These are phyloP conservation scores for Pomatorhinus ruficollis DNA, from an alignment of 2,113 vertebrate species.

Conservation along the genomic window DNA sequence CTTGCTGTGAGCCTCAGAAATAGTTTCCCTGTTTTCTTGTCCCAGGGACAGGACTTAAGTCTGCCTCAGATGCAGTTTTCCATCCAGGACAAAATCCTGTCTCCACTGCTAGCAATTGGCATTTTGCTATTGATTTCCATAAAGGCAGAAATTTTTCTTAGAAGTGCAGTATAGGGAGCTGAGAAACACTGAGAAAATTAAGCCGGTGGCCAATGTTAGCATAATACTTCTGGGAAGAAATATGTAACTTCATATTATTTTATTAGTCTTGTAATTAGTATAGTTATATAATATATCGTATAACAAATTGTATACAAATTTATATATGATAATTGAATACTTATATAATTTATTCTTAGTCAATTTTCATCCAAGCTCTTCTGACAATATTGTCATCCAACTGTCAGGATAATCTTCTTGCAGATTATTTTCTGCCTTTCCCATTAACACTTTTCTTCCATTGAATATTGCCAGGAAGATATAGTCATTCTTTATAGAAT, in stretches of 20 bases:
- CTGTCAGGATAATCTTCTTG: not conserved
- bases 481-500: not conserved
- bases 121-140: not conserved
- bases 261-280: not conserved
- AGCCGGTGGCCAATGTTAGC: not conserved
- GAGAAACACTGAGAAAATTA: not conserved
- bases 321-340: not conserved
- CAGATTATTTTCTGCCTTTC: not conserved
- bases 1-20: not conserved
- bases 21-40: not conserved
- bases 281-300: not conserved
- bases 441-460: not conserved
- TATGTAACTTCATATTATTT: not conserved
- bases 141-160: not conserved
- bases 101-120: not conserved
- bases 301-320: not conserved
- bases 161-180: fast-evolving
- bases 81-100: not conserved
- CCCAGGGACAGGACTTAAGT: not conserved
- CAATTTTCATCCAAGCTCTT: not conserved
- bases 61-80: not conserved
- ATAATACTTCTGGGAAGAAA: not conserved
- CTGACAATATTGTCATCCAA: not conserved
- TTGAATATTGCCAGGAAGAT: not conserved
- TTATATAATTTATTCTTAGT: not conserved